phyloP scores from a whole-genome alignment of 2,113 vertebrate species.

The Hylia prasina region DNA sequence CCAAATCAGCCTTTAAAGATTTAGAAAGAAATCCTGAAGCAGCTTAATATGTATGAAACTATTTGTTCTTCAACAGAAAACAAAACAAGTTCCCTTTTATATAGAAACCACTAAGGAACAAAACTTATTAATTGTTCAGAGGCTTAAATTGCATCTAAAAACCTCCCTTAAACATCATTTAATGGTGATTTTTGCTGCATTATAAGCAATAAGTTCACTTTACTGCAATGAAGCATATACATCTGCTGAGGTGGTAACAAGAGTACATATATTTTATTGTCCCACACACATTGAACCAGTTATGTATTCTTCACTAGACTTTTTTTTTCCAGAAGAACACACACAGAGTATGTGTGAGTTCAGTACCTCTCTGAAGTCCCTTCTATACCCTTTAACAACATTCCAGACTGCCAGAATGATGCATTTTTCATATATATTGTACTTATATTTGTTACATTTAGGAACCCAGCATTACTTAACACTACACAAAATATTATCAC shows the following conservation, averaged over 20 bases:
- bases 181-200: not conserved
- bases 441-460: not conserved
- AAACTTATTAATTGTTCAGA: not conserved
- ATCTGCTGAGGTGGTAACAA: not conserved
- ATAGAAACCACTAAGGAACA: not conserved
- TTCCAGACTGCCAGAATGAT: not conserved
- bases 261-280: not conserved
- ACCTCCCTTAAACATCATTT: not conserved
- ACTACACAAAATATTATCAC: not conserved
- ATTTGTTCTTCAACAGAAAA: not conserved
- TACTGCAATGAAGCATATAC: not conserved
- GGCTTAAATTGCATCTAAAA: not conserved
- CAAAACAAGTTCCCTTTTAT: not conserved
- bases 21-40: not conserved
- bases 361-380: not conserved
- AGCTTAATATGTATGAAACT: not conserved
- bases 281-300: not conserved
- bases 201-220: not conserved
- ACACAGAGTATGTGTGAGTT: not conserved
- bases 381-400: not conserved
- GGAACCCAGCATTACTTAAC: not conserved
- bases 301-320: not conserved
- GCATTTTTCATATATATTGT: not conserved
- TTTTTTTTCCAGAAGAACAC: not conserved
- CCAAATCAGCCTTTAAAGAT: not conserved